Base-by-base conservation (phyloP, 2,113 vertebrate genomes). In the Onychostoma macrolepis region DNA sequence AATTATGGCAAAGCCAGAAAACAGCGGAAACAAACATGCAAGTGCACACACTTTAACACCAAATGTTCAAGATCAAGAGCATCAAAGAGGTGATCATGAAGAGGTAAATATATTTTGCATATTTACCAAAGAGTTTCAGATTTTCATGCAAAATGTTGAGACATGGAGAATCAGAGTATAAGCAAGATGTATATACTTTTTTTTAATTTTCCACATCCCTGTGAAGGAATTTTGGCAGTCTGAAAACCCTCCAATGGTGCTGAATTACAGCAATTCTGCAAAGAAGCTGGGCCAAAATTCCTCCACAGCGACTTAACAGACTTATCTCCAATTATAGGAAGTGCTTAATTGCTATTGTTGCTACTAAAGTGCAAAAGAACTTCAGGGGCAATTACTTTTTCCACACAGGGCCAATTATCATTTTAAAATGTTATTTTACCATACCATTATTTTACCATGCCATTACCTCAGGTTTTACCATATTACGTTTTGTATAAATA, bases 1-100 rank as follows among this genome's bases (percentile, higher is more conserved):
- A 94, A 94, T 94, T 87, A 58, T 58, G 56, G 91, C 88, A 88
- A 92, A 92, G 90, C 90, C 86, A 89, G 87, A 92, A 94, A 93
- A 92, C 85, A 75, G 2, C 24, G 53, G 21, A 58, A 58, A 58
- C 90, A 88, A 87, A 84, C 89, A 92, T 92, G 88, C 92, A 92
- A 92, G 91, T 93, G 94, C 94, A 94, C 92, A 93, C 93, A 17
- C 2, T 17, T 69, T 17, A 33, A 69, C 13, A 71, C 3, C 9
- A 38, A 71, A 71, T 38, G 69, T 71, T 71, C 21, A 56, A 56
- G 50, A 53, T 21, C 50, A 53, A 53, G 53, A 58, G 24, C 7
- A 8, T 24, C 21, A 21, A 24, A 58, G 0, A n/a, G n/a, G n/a
- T n/a, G n/a, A n/a, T n/a, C n/a, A n/a, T n/a, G n/a, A n/a, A n/a